Percentiles rank a stretch among this genome's conserved stretches.
Evolutionary conservation across 2,113 vertebrate species (phyloP).

Genomic region (Ctenomys sociabilis): DNA sequence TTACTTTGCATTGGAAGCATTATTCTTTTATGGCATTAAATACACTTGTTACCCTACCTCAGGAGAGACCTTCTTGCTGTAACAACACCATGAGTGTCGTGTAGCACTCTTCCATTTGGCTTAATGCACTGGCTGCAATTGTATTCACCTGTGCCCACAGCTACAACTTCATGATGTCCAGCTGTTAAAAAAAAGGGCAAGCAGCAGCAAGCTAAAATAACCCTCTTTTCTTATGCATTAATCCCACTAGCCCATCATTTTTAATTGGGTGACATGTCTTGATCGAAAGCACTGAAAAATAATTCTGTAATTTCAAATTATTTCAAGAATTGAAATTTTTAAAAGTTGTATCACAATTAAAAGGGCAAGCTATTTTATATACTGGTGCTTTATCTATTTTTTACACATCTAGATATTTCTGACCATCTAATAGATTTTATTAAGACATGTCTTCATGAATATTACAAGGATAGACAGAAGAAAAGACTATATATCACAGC

Average conservation of each 20-base stretch:
- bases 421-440: background rate
- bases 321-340: slow-evolving; percentile 16
- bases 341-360: background rate
- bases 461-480: background rate
- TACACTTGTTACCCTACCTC: slow-evolving; percentile 83
- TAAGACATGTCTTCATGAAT: background rate
- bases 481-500: background rate
- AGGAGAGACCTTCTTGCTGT: slow-evolving; percentile 94
- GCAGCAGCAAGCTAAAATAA: background rate
- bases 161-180: slow-evolving; percentile 90
- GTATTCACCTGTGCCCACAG: slow-evolving; percentile 93
- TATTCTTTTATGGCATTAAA: background rate
- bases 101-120: slow-evolving; percentile 89
- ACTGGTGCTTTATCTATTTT: background rate
- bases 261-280: slow-evolving; percentile 17
- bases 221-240: background rate
- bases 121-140: slow-evolving; percentile 87
- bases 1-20: background rate
- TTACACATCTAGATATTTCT: background rate
- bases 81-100: slow-evolving; percentile 94
- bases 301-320: background rate
- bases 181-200: slow-evolving; percentile 74
- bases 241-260: background rate
- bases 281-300: background rate
- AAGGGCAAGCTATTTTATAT: background rate